Evolutionary conservation across 2,888 invertebrate genomes (phyloP), one percentile per base, ranked within the genome.

Genomic region (Odontothrips loti): DNA sequence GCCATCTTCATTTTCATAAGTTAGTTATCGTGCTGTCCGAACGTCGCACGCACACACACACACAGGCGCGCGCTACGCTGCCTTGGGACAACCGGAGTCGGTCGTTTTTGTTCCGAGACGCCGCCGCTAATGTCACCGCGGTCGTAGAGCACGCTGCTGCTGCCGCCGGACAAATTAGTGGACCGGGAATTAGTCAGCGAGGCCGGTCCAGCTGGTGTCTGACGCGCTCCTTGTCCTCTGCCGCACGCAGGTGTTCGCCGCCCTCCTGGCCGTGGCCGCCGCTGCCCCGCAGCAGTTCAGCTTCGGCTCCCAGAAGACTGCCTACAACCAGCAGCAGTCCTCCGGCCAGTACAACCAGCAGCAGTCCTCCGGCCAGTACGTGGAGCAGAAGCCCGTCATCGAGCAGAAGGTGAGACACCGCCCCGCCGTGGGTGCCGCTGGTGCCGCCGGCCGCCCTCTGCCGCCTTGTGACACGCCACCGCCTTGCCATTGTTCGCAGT

Each of bases 261-360:
- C 68, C 68, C 12, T 75, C 27, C 68, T 75, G 68, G 68, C 68
- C 68, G 68, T 75, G 68, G 68, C 68, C 68, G n/a, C 68, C 23
- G 68, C 68, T 9, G 68, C 68, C 23, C 68, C 68, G 23, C 68
- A 75, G 68, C 68, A 75, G 68, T 75, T 75, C 68, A 75, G 27
- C 68, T 27, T 23, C 58, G n/a, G n/a, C 58, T 58, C 58, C 68
- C 68, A 75, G 68, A 27, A 58, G 58, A 15, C 12, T 6, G 58
- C 20, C 20, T 58, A 58, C 58, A 15, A 9, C 68, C 23, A 75
- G 68, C 68, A 75, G 68, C 68, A 63, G 63, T n/a, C n/a, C n/a
- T n/a, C n/a, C n/a, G n/a, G n/a, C n/a, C 51, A 51, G 51, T 17
- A 51, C 15, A 17, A 15, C 51, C 17, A 51, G 15, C 12, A 51